Conservation (phyloP, 1,140 invertebrate genomes). For the Phenacoccus solenopsis region DNA sequence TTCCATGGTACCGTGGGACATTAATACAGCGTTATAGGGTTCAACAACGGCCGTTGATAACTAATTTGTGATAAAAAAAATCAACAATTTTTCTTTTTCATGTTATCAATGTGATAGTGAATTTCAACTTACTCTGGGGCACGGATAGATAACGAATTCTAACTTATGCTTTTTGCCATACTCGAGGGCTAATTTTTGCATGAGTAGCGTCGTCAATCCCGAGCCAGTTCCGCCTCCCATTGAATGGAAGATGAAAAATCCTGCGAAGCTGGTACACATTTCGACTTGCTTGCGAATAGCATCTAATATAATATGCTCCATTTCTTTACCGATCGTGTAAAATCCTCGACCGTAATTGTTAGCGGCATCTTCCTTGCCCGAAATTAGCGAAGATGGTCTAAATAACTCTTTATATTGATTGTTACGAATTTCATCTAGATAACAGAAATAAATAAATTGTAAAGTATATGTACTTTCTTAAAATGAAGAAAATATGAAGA, state of each 20-base stretch:
- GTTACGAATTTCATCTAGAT: constrained; percentile 48
- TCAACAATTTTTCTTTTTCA: too few relatives aligned
- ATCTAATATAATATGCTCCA: constrained; percentile 35
- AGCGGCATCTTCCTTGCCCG: constrained; percentile 76
- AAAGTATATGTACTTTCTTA: not conserved
- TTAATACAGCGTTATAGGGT: constrained; percentile 71
- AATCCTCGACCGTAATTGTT: constrained; percentile 38
- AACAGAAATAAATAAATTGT: not conserved
- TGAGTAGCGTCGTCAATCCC: constrained; percentile 63
- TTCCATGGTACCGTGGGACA: constrained; percentile 60
- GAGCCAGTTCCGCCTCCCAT: constrained; percentile 77
- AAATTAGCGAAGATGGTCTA: constrained; percentile 62
- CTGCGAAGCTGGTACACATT: constrained; percentile 41
- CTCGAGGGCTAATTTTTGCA: constrained; percentile 60
- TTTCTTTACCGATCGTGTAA: constrained; percentile 39
- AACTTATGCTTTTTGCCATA: constrained; percentile 52
- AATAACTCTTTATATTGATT: constrained; percentile 62
- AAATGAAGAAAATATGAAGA: not conserved
- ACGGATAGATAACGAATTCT: constrained; percentile 20
- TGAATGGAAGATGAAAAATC: constrained; percentile 67
- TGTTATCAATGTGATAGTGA: too few relatives aligned
- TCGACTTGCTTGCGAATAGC: constrained; percentile 33
- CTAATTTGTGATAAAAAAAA: not conserved
- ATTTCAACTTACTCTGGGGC: not conserved
- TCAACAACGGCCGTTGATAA: constrained; percentile 38